A percentile compares a stretch with the other conserved stretches of the same genome.
phyloP scores from a whole-genome alignment of 2,797 vertebrate species.

The Chelonia mydas region DNA sequence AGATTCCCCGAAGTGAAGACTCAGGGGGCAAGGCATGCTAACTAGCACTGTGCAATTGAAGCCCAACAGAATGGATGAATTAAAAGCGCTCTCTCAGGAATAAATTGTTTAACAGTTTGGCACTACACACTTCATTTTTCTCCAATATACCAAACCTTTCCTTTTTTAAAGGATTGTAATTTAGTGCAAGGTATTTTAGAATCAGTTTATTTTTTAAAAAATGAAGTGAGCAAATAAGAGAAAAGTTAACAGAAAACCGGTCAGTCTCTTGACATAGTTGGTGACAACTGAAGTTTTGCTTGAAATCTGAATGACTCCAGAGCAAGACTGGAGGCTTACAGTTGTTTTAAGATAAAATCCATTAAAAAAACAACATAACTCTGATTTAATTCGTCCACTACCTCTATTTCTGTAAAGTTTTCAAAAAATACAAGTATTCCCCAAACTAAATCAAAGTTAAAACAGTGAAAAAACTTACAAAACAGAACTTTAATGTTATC shows the following conservation, averaged over 20 bases:
- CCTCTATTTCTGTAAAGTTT: background rate
- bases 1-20: background rate
- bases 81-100: background rate
- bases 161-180: background rate
- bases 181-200: rapidly evolving
- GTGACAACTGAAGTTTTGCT: background rate
- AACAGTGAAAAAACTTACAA: background rate
- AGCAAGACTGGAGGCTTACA: background rate
- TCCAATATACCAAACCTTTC: rapidly evolving
- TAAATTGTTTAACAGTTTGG: rapidly evolving
- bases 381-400: background rate
- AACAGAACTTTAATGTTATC: background rate
- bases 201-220: background rate
- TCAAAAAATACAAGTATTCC: background rate
- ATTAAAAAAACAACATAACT: background rate
- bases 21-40: background rate
- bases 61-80: background rate
- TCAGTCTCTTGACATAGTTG: background rate
- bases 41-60: background rate
- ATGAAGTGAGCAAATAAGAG: background rate
- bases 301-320: background rate
- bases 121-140: background rate
- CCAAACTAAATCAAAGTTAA: background rate
- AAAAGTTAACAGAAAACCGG: background rate
- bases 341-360: background rate